Evolutionary conservation across 1,140 invertebrate genomes (phyloP), one percentile per base, ranked within the genome.

Genomic region (Nautilus pompilius): DNA sequence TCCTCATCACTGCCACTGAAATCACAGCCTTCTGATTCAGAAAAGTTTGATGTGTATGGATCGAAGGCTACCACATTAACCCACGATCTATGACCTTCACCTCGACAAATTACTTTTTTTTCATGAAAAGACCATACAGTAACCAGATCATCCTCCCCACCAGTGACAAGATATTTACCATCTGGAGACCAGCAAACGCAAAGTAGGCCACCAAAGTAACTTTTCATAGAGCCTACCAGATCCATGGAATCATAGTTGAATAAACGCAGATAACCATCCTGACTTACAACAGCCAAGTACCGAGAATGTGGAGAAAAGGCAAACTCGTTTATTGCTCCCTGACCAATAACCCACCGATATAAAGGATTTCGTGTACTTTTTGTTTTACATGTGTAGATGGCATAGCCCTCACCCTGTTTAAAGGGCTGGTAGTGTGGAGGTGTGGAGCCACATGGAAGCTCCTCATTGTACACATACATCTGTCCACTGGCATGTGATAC

Each of bases 181-280:
- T 99, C 96, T 0, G 95, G 95, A 20, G 95, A 96, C 98, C 98
- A 99, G 77, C 94, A 94, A 17, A 99, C 93, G 82, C 96, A 99
- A 13, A 88, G 71, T 15, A 90, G 90, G 28, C 96, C 96, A 57
- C 97, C 97, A 84, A 99, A 99, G 81, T 99, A 99, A 72, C 94
- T 83, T 65, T 96, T 70, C 95, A 87, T 64, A 91, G 93, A 68
- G 22, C 80, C 79, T 33, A 97, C 85, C 51, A 98, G 83, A 78
- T 99, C 96, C 93, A 98, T 96, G 20, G 91, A 94, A 76, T 97
- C 91, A 83, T 97, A 99, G 77, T 97, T 91, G 86, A 99, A 99
- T 56, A 99, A 92, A 65, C 96, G 84, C 5, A 99, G 85, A 80
- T 95, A 96, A 20, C 97, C 97, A 85, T 99, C 97, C 82, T 99